Conservation (phyloP, 2,113 vertebrate species). For the Oreochromis tanganicae region DNA sequence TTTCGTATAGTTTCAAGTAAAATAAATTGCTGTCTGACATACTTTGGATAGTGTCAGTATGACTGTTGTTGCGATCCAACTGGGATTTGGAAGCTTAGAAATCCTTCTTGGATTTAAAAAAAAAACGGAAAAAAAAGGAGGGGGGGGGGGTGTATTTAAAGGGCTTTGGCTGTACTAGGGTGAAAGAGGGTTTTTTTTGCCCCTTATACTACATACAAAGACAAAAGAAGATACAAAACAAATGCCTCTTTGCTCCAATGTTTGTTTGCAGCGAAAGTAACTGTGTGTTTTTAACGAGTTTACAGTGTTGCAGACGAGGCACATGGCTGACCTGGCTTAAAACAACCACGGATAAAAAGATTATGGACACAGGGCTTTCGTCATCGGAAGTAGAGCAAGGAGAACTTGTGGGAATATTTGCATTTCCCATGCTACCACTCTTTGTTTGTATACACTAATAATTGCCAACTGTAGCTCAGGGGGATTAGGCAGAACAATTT, state of each 20-base stretch:
- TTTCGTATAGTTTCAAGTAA: fast-evolving
- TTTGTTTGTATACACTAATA: slow-evolving; percentile 7
- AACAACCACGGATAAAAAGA: slow-evolving; percentile 61
- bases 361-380: slow-evolving; percentile 38
- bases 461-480: background rate
- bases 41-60: background rate
- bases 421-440: slow-evolving; percentile 35
- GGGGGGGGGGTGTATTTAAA: background rate
- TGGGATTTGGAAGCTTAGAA: background rate
- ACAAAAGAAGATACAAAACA: background rate
- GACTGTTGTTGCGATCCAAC: background rate
- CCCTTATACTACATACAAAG: background rate
- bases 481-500: slow-evolving; percentile 12
- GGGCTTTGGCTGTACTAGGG: background rate
- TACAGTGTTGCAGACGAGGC: slow-evolving; percentile 24
- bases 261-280: slow-evolving; percentile 2
- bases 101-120: background rate
- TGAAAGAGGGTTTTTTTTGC: background rate
- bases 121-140: background rate
- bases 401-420: slow-evolving; percentile 60
- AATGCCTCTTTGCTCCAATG: background rate
- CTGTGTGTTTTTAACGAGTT: slow-evolving; percentile 37
- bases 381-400: slow-evolving; percentile 14
- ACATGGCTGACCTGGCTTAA: slow-evolving; percentile 46
- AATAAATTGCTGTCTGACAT: background rate